These are phyloP conservation scores for Bolinopsis microptera DNA, from an alignment of 37 sponge, comb jelly and placozoan species.

Conservation along the genomic window DNA sequence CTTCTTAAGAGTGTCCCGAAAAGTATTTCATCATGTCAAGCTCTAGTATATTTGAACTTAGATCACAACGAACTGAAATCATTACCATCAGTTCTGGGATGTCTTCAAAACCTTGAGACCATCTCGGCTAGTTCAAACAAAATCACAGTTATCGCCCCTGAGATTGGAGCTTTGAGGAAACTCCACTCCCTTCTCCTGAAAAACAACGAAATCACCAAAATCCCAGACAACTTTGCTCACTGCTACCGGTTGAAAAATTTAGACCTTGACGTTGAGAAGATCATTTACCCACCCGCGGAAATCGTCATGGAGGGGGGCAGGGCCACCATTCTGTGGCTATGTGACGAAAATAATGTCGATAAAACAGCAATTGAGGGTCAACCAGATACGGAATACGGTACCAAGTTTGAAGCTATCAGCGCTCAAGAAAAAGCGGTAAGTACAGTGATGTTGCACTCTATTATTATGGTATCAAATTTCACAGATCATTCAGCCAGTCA, in stretches of 20 bases:
- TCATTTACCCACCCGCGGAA: constrained; percentile 16
- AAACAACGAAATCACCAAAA: constrained; percentile 22
- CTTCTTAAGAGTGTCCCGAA: background rate
- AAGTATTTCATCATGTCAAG: background rate
- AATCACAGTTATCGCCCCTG: constrained; percentile 2
- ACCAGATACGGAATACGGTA: background rate
- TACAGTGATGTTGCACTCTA: background rate
- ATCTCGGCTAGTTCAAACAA: constrained; percentile 19
- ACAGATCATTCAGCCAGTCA: background rate
- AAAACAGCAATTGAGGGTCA: background rate
- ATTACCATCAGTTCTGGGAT: constrained; percentile 26
- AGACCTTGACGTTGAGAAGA: constrained; percentile 51
- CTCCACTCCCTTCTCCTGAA: constrained; percentile 27
- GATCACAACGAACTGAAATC: constrained; percentile 34
- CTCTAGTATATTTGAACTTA: background rate
- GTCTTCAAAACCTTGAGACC: constrained; percentile 14
- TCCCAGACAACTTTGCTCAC: constrained; percentile 57
- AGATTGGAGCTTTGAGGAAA: constrained; percentile 40
- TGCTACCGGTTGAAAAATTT: background rate
- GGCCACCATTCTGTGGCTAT: constrained; percentile 2
- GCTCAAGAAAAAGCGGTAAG: background rate
- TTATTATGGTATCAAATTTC: background rate
- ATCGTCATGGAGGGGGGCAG: constrained; percentile 39
- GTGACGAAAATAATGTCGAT: constrained; percentile 29
- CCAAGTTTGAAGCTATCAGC: background rate